Base-by-base conservation (phyloP, 2,113 vertebrate species). In the Saguinus imperator region DNA sequence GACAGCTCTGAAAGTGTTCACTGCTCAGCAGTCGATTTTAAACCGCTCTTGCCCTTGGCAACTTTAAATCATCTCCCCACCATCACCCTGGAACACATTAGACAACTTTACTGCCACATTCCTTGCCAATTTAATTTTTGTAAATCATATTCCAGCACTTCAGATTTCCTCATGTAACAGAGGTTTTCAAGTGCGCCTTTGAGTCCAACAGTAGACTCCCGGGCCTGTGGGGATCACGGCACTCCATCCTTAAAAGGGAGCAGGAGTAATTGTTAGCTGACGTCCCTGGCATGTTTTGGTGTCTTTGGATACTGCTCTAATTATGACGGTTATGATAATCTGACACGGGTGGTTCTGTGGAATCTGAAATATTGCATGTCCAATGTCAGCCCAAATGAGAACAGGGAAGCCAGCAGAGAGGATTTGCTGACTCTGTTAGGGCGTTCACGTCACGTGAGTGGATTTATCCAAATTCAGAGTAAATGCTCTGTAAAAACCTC, bases 41-140 rank as follows among this genome's bases (percentile, higher is more conserved):
- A 95, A 94, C 87, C 25, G 12, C 72, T 87, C 87, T 93, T 87
- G 92, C 97, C 90, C 95, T 95, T n/a, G 92, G 89, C 94, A 84
- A 89, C 89, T 95, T 91, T 97, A 97, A 95, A 93, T 95, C 95
- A 97, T 96, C 91, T 87, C 75, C 55, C 35, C 89, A 66, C 96
- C 88, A 20, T 75, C 79, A 87, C 91, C 95, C 92, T 92, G 96
- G 87, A 97, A 95, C 76, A 89, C 89, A 94, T 94, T 92, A 96
- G 87, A 96, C 96, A 96, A 96, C 87, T 98, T 96, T 96, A 98
- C 97, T 91, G 95, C 94, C 96, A 94, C 83, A 97, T 97, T 97
- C 96, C 89, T 95, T 92, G 97, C 97, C 97, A 97, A 97, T 95
- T 97, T 97, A 97, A 97, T 97, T 97, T 97, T 97, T 98, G 93